Base-by-base conservation (phyloP, 2,113 vertebrate genomes). In the Phylloscopus trochilus region DNA sequence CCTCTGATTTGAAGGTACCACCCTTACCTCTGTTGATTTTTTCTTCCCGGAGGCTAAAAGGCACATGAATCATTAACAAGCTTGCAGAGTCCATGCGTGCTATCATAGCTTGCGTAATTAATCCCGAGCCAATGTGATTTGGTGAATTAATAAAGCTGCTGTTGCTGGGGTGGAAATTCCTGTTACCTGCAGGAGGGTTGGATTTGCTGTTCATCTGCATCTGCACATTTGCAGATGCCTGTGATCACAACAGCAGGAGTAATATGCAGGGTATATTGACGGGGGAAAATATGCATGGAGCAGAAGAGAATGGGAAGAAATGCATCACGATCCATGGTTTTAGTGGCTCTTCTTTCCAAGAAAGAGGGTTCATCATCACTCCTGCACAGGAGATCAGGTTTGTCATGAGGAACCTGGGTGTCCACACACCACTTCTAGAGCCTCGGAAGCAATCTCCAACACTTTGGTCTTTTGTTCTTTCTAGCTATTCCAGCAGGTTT, bases 81-180 rank as follows among this genome's bases (percentile, higher is more conserved):
- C 73, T 88, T 4, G 3, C 72, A 70, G 33, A 92, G 79, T 78
- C 87, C 22, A 6, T 55, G 64, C 1, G 1, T 5, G 8, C 43
- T 91, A 94, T 94, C 88, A 68, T 28, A 60, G 72, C 52, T 95
- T 92, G 72, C 15, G 10, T 95, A 97, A 97, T 96, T 95, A 95
- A 91, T 79, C 66, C 77, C 15, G 58, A 94, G 88, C 82, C 90
- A 90, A 83, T 88, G 88, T 80, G 94, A 94, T 93, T 87, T 6
- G 47, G 22, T 1, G 10, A 94, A 95, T 92, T 93, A 96, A 96
- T 93, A 79, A 95, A 67, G 69, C 84, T 93, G 81, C 64, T 96
- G 91, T 96, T 96, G 91, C 88, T 89, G 91, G 86, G 69, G 92
- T 95, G 66, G 87, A 97, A 97, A 94, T 93, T 95, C 94, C 87